Conservation (phyloP, 2,797 vertebrate species). For the Typhlichthys eigenmanni region DNA sequence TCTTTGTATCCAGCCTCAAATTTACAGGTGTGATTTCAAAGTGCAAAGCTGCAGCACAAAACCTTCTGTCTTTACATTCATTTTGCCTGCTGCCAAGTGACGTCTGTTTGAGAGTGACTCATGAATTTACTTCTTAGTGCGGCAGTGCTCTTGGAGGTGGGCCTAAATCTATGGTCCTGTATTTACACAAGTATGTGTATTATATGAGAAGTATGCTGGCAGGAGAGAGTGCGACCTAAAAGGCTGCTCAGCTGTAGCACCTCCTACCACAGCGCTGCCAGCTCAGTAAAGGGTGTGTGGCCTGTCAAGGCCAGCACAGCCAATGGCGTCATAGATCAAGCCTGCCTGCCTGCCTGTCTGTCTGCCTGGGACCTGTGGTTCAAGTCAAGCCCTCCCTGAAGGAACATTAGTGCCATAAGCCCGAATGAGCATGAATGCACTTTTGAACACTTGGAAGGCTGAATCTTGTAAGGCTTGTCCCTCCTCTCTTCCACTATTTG, state of each 20-base stretch:
- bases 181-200: conserved; percentile 72
- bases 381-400: conserved; percentile 26
- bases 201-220: conserved; percentile 68
- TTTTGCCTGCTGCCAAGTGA: conserved; percentile 69
- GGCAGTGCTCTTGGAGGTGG: conserved; percentile 64
- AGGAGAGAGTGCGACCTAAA: conserved; percentile 44
- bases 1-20: conserved; percentile 49
- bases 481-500: not conserved
- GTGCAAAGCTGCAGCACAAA: conserved; percentile 60
- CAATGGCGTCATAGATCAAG: conserved; percentile 66
- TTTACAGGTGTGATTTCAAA: conserved; percentile 66
- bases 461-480: not conserved
- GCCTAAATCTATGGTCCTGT: conserved; percentile 60
- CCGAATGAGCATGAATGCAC: conserved; percentile 36
- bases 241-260: conserved; percentile 43
- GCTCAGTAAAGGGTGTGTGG: conserved; percentile 43
- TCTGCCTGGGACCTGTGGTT: conserved; percentile 47
- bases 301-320: conserved; percentile 55
- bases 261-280: conserved; percentile 56
- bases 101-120: conserved; percentile 77
- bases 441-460: conserved; percentile 29
- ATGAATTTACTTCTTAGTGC: conserved; percentile 72
- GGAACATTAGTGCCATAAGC: conserved; percentile 41
- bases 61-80: conserved; percentile 70
- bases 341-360: conserved; percentile 8